Conservation (phyloP, 2,888 invertebrate species). For the Ornithoptera priamus region DNA sequence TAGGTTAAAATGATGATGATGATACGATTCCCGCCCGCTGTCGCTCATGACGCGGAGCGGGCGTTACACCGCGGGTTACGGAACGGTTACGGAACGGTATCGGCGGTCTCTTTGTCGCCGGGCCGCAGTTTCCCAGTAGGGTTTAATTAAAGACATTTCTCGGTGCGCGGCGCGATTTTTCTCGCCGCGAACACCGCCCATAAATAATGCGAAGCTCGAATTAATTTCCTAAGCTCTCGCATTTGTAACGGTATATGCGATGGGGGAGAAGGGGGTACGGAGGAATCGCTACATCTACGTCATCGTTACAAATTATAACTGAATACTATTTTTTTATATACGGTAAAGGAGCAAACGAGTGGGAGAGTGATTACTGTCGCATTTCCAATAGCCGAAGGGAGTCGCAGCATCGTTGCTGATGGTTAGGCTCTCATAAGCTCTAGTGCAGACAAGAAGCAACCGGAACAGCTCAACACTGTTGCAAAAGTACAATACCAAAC, state of each 20-base stretch:
- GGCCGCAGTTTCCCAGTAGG: constrained; percentile 44
- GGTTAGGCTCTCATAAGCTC: too few species aligned
- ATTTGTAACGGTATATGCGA: constrained; percentile 16
- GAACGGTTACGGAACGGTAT: constrained; percentile 30
- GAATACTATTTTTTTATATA: too few species aligned
- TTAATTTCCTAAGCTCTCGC: constrained; percentile 20
- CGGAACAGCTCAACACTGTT: too few species aligned
- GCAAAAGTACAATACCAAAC: too few species aligned
- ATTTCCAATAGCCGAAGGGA: too few species aligned
- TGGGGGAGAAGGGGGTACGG: background rate
- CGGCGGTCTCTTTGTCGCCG: constrained; percentile 50
- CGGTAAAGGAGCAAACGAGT: too few species aligned
- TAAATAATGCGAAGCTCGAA: constrained; percentile 36
- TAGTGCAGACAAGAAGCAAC: too few species aligned
- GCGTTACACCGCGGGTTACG: constrained; percentile 44
- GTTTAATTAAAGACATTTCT: constrained; percentile 72
- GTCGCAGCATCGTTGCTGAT: too few species aligned
- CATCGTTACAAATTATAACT: too few species aligned
- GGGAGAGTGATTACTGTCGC: too few species aligned
- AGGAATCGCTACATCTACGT: background rate
- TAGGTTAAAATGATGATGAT: too few species aligned
- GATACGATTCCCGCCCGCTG: constrained; percentile 24
- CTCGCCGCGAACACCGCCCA: constrained; percentile 38
- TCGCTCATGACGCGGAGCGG: constrained; percentile 28
- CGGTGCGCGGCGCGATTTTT: constrained; percentile 47